Base-by-base conservation (phyloP, 2,113 vertebrate genomes). In the Phainopepla nitens region DNA sequence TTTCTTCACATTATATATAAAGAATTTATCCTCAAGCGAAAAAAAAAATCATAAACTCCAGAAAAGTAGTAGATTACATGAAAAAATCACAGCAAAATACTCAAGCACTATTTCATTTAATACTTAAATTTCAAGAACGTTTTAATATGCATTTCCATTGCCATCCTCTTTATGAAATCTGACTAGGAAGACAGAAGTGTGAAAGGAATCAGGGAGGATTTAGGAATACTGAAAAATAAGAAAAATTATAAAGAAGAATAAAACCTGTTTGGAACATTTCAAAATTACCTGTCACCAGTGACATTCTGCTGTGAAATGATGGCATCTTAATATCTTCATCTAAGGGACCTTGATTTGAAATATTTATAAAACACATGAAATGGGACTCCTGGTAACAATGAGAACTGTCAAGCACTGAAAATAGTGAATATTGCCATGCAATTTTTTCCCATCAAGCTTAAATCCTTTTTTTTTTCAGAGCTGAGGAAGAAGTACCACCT, bases 311-410 rank as follows among this genome's bases (percentile, higher is more conserved):
- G 22, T 70, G 51, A 94, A 90, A 95, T 58, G 64, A 91, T 56
- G 56, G 56, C 68, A 86, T 66, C 68, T 73, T 92, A 86, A 85
- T 93, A 88, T 93, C 62, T 85, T 80, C 57, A 88, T 61, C 54
- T 83, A 65, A 90, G 85, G 58, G 85, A 85, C 18, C 36, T 54
- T 57, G 82, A 90, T 76, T 85, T 87, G 82, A 91, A 94, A 95
- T 93, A 91, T 94, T 96, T 94, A 84, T 87, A 84, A 91, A 84
- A 87, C 45, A 96, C 60, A 75, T 64, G 18, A 93, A 82, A 93
- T 79, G 61, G 35, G 44, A 44, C 81, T 69, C 44, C 53, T 31
- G 54, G 15, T 78, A 81, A 95, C 61, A 93, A 85, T 51, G 45
- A 75, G 64, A 95, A 54, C 84, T 89, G 77, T 71, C 90, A 78